A percentile compares a stretch with the other conserved stretches of the same genome.
These are phyloP conservation scores for Pemphredon lugubris DNA, from an alignment of 2,888 invertebrate genomes.

Conservation along the genomic window DNA sequence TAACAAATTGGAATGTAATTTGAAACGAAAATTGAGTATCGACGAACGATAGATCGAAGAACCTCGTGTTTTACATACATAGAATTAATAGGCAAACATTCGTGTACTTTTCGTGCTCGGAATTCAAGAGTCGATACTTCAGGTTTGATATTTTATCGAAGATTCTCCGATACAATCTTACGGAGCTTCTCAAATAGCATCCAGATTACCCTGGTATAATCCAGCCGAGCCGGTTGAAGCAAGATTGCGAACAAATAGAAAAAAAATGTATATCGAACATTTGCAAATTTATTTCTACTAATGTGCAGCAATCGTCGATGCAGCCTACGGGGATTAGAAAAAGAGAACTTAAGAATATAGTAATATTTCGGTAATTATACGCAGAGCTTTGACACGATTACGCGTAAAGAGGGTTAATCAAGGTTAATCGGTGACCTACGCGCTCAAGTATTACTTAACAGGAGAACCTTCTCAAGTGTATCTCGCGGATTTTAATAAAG, in stretches of 20 bases:
- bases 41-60: no score
- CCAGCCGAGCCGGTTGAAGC: constrained; percentile 11
- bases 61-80: no score
- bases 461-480: constrained; percentile 29
- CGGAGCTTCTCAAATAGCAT: constrained; percentile 17
- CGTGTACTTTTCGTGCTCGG: constrained; percentile 4
- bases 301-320: no score
- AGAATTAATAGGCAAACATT: not conserved
- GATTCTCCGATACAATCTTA: constrained; percentile 10
- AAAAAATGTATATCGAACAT: not conserved
- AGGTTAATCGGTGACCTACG: constrained; percentile 59
- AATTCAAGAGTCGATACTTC: constrained; percentile 3
- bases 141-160: constrained; percentile 24
- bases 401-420: constrained; percentile 52
- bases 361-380: constrained; percentile 42
- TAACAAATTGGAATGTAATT: no score
- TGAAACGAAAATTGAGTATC: no score
- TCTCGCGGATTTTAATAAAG: constrained; percentile 31
- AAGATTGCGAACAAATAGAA: constrained; percentile 8
- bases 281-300: no score
- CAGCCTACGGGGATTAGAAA: not conserved
- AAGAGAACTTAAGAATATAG: constrained; percentile 14
- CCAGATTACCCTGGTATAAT: constrained; percentile 19
- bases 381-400: constrained; percentile 46
- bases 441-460: constrained; percentile 34